Conservation (phyloP, 2,888 invertebrate genomes). For the Podabrus alpinus region DNA sequence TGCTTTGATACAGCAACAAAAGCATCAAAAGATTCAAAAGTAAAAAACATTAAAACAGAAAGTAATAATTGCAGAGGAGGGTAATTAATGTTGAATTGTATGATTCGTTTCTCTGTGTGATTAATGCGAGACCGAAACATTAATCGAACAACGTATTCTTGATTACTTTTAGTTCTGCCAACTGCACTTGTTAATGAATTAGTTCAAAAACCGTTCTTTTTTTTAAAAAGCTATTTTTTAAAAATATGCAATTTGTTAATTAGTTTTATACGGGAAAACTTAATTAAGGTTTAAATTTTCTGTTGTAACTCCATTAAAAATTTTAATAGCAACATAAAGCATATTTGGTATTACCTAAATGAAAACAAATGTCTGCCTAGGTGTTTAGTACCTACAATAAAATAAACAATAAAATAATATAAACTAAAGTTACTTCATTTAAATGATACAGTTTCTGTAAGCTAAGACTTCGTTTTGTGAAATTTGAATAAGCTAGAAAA, state of each 20-base stretch:
- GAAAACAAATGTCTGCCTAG: not conserved
- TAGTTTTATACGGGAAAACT: not conserved
- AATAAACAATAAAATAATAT: not conserved
- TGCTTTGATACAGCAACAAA: not conserved
- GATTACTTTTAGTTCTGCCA: constrained; percentile 35
- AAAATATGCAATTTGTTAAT: not conserved
- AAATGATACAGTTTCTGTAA: not conserved
- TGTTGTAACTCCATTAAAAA: not conserved
- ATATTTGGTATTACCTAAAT: not conserved
- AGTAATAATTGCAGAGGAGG: constrained; percentile 30
- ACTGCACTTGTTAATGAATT: constrained; percentile 31
- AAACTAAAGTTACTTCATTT: too few relatives aligned
- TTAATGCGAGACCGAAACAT: constrained; percentile 36
- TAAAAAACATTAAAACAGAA: constrained; percentile 14
- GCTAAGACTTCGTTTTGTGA: not conserved
- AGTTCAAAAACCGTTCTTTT: not conserved
- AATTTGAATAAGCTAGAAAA: constrained; percentile 13
- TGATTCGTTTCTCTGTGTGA: constrained; percentile 32
- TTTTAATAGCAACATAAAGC: not conserved
- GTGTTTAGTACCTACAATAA: not conserved
- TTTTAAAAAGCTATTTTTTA: not conserved
- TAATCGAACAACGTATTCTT: constrained; percentile 37
- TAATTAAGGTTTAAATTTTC: not conserved
- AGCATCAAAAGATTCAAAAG: not conserved
- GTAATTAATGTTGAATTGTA: constrained; percentile 33